Conservation (phyloP, 2,113 vertebrate genomes). For the Capreolus pygargus region DNA sequence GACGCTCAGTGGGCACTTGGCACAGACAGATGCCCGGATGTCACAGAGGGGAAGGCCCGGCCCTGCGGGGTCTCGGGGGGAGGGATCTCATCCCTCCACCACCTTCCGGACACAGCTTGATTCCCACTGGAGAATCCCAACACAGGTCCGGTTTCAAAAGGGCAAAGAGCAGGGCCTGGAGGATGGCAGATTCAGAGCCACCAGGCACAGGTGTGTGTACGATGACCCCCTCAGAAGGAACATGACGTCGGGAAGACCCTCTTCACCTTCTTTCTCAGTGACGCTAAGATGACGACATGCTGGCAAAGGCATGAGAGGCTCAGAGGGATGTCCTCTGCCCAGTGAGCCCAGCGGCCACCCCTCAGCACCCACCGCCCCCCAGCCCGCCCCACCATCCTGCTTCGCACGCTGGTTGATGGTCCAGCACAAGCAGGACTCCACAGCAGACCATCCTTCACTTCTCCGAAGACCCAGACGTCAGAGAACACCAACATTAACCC, state of each 20-base stretch:
- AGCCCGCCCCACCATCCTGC: neutral
- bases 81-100: neutral
- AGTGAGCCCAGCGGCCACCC: rapidly evolving
- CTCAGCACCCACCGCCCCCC: neutral
- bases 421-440: neutral
- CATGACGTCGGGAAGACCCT: neutral
- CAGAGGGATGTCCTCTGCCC: neutral
- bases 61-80: rapidly evolving
- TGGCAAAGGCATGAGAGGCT: no score
- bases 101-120: neutral
- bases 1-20: rapidly evolving
- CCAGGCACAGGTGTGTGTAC: rapidly evolving
- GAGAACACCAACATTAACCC: neutral
- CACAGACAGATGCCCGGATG: neutral
- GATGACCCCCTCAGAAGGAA: neutral
- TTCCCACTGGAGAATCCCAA: neutral
- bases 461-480: neutral
- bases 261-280: neutral
- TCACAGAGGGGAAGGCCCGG: neutral
- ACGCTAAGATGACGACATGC: neutral
- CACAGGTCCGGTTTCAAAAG: neutral
- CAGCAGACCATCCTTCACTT: neutral
- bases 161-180: neutral
- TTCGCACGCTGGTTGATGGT: neutral
- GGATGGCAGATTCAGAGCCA: neutral